Evolutionary conservation across 2,888 invertebrate genomes (phyloP).

Genomic region (Xylota segnis): DNA sequence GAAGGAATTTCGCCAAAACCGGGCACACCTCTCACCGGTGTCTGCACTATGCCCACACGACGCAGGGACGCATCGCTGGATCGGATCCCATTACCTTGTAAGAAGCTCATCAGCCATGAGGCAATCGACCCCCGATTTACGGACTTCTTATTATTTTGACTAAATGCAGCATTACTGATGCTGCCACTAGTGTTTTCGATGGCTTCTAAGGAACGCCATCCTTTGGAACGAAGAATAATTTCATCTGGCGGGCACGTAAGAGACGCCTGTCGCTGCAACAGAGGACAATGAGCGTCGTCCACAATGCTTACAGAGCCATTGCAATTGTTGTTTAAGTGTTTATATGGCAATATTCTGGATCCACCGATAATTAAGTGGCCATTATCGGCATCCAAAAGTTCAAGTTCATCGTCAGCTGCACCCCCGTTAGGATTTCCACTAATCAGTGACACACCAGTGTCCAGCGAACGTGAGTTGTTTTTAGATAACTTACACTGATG

Average conservation of each 20-base stretch:
- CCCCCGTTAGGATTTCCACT: constrained; percentile 80
- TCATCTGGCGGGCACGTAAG: constrained; percentile 83
- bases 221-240: constrained; percentile 86
- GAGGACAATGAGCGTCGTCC: constrained; percentile 83
- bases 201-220: constrained; percentile 92
- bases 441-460: constrained; percentile 79
- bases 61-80: constrained; percentile 85
- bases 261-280: constrained; percentile 84
- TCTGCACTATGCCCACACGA: constrained; percentile 82
- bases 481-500: constrained; percentile 84
- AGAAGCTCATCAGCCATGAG: constrained; percentile 90
- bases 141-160: constrained; percentile 85
- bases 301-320: constrained; percentile 83
- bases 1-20: constrained; percentile 82
- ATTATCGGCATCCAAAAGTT: constrained; percentile 81
- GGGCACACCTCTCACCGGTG: constrained; percentile 81
- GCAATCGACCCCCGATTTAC: constrained; percentile 88
- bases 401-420: constrained; percentile 76
- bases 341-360: constrained; percentile 78
- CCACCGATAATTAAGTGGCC: constrained; percentile 78
- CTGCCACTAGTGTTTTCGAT: constrained; percentile 84
- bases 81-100: constrained; percentile 90
- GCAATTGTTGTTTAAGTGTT: constrained; percentile 84
- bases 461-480: constrained; percentile 83
- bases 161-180: constrained; percentile 81